These are phyloP conservation scores for Ceratitis capitata DNA, from an alignment of 1,140 invertebrate genomes.

Conservation along the genomic window DNA sequence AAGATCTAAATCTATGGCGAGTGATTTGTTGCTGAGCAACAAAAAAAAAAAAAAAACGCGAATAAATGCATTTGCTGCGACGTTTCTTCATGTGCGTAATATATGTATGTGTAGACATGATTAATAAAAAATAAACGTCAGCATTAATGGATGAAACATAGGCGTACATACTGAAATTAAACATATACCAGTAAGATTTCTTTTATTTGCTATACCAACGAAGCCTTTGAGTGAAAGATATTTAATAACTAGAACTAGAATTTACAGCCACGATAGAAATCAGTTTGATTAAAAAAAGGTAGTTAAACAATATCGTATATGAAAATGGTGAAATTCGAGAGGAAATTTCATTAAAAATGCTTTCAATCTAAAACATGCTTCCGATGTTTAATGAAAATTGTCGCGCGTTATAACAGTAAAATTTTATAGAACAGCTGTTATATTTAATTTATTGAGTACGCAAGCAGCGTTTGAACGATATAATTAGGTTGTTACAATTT, in stretches of 20 bases:
- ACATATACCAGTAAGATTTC: neutral
- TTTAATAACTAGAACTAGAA: neutral
- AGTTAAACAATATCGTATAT: neutral
- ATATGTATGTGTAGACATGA: no score
- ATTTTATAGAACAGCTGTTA: neutral
- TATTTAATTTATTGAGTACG: neutral
- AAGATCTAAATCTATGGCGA: neutral
- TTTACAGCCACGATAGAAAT: conserved; percentile 29
- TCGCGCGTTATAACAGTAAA: neutral
- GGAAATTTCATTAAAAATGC: no score
- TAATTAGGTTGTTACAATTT: conserved; percentile 24
- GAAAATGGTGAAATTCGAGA: neutral
- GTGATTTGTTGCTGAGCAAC: conserved; percentile 18
- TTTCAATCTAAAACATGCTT: no score
- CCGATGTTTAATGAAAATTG: neutral
- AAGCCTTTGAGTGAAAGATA: neutral
- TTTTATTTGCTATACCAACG: conserved; percentile 38
- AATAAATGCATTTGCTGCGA: neutral
- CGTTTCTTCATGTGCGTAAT: no score
- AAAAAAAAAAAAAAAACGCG: neutral
- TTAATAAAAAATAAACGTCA: no score
- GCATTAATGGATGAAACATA: neutral
- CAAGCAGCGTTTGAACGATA: neutral
- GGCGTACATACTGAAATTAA: neutral
- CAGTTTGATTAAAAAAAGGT: neutral